A percentile compares a stretch with the other conserved stretches of the same genome.
Evolutionary conservation across 2,113 vertebrate species (phyloP).

Genomic region (Deroptyus accipitrinus): DNA sequence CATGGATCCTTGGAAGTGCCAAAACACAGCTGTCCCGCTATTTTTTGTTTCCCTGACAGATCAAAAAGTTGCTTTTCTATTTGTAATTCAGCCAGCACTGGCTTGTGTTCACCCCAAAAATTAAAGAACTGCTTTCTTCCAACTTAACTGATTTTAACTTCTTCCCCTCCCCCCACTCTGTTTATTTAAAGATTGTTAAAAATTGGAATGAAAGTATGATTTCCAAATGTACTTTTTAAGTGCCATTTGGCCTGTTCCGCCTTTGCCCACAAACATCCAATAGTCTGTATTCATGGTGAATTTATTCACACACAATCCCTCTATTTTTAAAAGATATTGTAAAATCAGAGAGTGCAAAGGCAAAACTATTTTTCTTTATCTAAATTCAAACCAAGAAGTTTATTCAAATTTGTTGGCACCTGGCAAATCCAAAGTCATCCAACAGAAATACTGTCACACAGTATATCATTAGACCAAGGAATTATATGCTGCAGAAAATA

Average conservation of each 20-base stretch:
- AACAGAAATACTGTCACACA: not conserved
- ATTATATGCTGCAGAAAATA: not conserved
- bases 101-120: not conserved
- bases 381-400: not conserved
- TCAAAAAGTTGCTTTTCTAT: not conserved
- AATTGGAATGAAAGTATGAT: not conserved
- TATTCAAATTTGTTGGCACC: not conserved
- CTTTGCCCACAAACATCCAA: not conserved
- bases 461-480: not conserved
- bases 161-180: accelerated
- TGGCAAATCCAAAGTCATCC: not conserved
- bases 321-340: not conserved
- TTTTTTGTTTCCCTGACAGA: not conserved
- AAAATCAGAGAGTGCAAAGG: not conserved
- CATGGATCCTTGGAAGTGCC: not conserved
- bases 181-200: not conserved
- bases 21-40: not conserved
- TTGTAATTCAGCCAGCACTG: not conserved
- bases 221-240: not conserved
- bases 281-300: not conserved
- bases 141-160: not conserved
- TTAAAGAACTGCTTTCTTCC: not conserved
- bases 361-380: not conserved
- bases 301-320: not conserved
- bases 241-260: not conserved